Conservation (phyloP, 1,140 invertebrate species). For the Drosophila takahashii region DNA sequence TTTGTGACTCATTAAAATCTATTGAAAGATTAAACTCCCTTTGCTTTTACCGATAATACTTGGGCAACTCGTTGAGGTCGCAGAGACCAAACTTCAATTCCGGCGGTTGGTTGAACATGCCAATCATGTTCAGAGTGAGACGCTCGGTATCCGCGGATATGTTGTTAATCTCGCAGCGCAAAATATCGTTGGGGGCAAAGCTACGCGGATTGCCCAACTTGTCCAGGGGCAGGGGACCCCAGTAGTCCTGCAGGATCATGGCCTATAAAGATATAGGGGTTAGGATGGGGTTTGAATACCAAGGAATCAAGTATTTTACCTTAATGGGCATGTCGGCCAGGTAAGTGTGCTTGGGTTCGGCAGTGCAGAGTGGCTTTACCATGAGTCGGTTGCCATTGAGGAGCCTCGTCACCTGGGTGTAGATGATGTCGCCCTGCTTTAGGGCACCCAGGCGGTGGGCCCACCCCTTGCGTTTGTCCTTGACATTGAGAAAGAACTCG, state of each 20-base stretch:
- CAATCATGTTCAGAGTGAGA: slow-evolving; percentile 94
- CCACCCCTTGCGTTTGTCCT: slow-evolving; percentile 69
- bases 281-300: neutral
- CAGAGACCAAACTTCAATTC: slow-evolving; percentile 92
- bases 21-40: neutral
- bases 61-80: slow-evolving; percentile 93
- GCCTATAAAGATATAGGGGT: slow-evolving; percentile 28
- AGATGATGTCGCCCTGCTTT: slow-evolving; percentile 92
- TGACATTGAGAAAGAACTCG: slow-evolving; percentile 89
- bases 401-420: slow-evolving; percentile 90
- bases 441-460: slow-evolving; percentile 79
- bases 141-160: slow-evolving; percentile 94
- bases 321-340: slow-evolving; percentile 94
- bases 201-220: slow-evolving; percentile 91
- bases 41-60: slow-evolving; percentile 92
- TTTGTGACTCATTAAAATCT: neutral
- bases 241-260: slow-evolving; percentile 58
- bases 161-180: slow-evolving; percentile 95
- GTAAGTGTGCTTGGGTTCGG: slow-evolving; percentile 90
- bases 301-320: too few relatives aligned
- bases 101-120: slow-evolving; percentile 88
- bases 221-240: slow-evolving; percentile 85
- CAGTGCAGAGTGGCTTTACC: slow-evolving; percentile 93
- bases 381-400: slow-evolving; percentile 89
- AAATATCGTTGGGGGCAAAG: slow-evolving; percentile 92